These are phyloP conservation scores for Nothoprocta perdicaria DNA, from an alignment of 2,113 vertebrate species.

Conservation along the genomic window DNA sequence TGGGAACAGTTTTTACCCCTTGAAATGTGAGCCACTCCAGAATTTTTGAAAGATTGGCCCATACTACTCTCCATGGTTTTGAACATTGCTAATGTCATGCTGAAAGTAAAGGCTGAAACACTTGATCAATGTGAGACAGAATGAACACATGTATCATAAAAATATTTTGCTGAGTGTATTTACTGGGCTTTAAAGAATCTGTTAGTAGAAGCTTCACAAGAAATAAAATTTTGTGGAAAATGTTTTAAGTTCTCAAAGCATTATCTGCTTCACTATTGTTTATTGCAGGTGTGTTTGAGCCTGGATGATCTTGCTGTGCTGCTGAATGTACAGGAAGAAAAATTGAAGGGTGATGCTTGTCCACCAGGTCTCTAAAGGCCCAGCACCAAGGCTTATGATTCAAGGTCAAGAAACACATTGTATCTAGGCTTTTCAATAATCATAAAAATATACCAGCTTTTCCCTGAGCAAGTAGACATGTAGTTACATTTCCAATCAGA, in stretches of 20 bases:
- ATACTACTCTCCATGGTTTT: background rate
- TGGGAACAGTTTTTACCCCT: accelerated
- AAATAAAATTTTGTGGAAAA: conserved; percentile 24
- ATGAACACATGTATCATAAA: background rate
- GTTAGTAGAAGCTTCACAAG: background rate
- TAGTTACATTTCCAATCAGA: background rate
- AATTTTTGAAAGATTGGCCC: background rate
- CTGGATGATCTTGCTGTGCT: background rate
- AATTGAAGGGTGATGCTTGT: background rate
- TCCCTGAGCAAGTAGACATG: background rate
- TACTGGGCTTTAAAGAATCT: background rate
- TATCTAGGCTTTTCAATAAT: background rate
- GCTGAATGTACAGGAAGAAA: background rate
- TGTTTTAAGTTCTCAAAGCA: background rate
- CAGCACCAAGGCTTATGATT: background rate
- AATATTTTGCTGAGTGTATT: background rate
- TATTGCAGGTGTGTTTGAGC: background rate
- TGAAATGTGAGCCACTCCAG: background rate
- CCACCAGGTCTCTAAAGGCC: background rate
- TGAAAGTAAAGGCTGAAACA: background rate
- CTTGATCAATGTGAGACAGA: background rate
- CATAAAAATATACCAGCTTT: background rate
- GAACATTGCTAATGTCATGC: background rate
- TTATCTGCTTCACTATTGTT: conserved; percentile 1
- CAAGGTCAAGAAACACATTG: background rate